Evolutionary conservation across 2,113 vertebrate species (phyloP).

Genomic region (Macrotis lagotis): DNA sequence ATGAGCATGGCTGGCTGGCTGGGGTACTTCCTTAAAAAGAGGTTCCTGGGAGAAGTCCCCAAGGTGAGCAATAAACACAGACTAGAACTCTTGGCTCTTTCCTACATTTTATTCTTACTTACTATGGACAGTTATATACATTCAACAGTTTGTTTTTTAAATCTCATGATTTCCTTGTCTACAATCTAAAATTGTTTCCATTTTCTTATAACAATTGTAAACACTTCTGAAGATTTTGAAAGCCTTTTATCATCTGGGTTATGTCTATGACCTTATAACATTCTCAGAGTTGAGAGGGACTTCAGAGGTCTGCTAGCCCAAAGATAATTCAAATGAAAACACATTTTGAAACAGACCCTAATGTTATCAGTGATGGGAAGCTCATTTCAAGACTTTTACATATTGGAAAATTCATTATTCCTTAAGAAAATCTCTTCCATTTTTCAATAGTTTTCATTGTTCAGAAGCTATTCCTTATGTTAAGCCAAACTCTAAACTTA

Average conservation of each 20-base stretch:
- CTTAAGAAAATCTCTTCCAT: not conserved
- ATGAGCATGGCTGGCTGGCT: not conserved
- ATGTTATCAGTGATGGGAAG: not conserved
- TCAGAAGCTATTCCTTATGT: not conserved
- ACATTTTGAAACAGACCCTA: not conserved
- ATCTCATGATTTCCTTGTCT: not conserved
- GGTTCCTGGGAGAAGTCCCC: not conserved
- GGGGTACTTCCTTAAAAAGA: not conserved
- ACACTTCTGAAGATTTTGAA: not conserved
- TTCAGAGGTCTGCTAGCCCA: not conserved
- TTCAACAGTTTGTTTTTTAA: not conserved
- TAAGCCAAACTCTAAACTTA: not conserved
- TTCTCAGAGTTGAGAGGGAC: too few species aligned
- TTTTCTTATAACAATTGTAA: not conserved
- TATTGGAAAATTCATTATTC: not conserved
- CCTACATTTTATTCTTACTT: not conserved
- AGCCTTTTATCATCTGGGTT: not conserved
- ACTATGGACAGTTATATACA: not conserved
- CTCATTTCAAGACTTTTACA: not conserved
- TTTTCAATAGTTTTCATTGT: not conserved
- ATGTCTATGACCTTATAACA: not conserved
- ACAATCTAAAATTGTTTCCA: not conserved
- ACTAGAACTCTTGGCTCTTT: not conserved
- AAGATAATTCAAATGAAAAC: not conserved
- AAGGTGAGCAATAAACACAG: not conserved